Evolutionary conservation across 2,888 invertebrate species (phyloP), one percentile per base, ranked within the genome.

Genomic region (Epistrophella euchroma): DNA sequence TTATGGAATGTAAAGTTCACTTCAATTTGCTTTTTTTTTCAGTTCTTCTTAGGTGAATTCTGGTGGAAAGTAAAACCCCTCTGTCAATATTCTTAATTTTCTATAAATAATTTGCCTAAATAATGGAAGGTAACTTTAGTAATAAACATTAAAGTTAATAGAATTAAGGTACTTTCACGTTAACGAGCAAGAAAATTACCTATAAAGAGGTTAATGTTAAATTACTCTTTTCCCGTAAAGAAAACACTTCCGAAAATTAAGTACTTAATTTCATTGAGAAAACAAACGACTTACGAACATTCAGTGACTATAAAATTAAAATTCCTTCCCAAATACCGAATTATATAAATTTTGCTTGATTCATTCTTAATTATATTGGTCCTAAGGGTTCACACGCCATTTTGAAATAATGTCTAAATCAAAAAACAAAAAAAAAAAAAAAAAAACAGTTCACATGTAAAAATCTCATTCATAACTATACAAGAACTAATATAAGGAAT

Each of bases 381-480:
- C 40, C 60, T 60, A 19, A 15, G 6, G 28, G 15, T 60, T 60
- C 60, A 37, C 62, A 64, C 62, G 62, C 62, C 62, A 64, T 43
- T 45, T 43, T 17, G 64, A 64, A 64, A 64, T 64, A 64, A 64
- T 64, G 45, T 64, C 64, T 64, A 43, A 64, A 64, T 64, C 43
- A 64, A 60, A 60, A 58, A 32, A 10, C 15, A 15, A 40, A 4
- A 22, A 37, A 7, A 28, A 55, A 52, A 25, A 13, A 9, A 3
- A 28, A 37, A 4, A 64, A 64, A 64, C 10, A 28, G 11, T 45
- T 64, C 45, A 45, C 64, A 64, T 64, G 64, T 64, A 64, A 28
- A 64, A 64, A 43, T 64, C 45, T 64, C 64, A 64, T 64, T 64
- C 64, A 64, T 64, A 64, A 64, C 28, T 45, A n/a, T n/a, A 17